These are phyloP conservation scores for Oithona nana DNA, from an alignment of 2,888 invertebrate genomes.

Conservation along the genomic window DNA sequence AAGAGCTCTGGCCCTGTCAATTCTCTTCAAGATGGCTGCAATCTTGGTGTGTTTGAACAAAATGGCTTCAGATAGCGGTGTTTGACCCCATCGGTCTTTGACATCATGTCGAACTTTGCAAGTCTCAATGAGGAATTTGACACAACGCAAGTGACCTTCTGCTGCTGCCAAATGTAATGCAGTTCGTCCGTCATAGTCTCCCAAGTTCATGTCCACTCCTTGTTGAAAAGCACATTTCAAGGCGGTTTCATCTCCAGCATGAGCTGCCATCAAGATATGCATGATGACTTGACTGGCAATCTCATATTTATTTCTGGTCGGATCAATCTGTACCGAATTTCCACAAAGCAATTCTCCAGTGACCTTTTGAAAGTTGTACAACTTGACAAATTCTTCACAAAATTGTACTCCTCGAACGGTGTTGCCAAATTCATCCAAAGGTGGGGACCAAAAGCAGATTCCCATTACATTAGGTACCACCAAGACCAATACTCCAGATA, in stretches of 20 bases:
- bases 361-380: constrained; percentile 89
- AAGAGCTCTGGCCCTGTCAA: not conserved
- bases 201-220: constrained; percentile 13
- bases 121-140: constrained; percentile 46
- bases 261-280: not conserved
- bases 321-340: not conserved
- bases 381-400: constrained; percentile 70
- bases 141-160: constrained; percentile 76
- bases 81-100: constrained; percentile 7
- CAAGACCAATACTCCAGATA: constrained; percentile 72
- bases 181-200: constrained; percentile 33
- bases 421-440: constrained; percentile 69
- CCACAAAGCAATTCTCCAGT: not conserved
- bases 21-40: not conserved
- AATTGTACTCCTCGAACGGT: constrained; percentile 78
- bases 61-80: not conserved
- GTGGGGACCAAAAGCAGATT: constrained; percentile 80
- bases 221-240: constrained; percentile 2
- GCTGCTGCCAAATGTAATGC: constrained; percentile 85
- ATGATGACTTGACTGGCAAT: not conserved
- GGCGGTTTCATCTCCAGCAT: not conserved
- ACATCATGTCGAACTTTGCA: constrained; percentile 1
- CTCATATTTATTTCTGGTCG: not conserved
- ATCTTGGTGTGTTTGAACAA: constrained; percentile 6
- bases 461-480: constrained; percentile 94